Evolutionary conservation across 2,888 invertebrate species (phyloP), one percentile per base, ranked within the genome.

Genomic region (Pyrgus malvae): DNA sequence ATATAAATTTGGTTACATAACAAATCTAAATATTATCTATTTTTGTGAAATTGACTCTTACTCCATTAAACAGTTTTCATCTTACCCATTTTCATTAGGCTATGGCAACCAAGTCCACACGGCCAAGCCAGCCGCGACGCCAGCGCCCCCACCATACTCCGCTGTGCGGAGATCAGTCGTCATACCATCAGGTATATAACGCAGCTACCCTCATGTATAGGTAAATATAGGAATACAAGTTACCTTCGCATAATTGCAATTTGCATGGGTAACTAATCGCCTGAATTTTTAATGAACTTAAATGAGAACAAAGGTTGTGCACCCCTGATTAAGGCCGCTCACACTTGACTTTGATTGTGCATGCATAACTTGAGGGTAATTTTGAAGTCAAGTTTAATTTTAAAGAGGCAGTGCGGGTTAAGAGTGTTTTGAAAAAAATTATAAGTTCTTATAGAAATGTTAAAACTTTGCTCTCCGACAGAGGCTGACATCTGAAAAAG

Each of bases 121-220:
- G 68, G 93, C 92, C 48, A 95, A 95, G 83, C 95, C 94, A 4
- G 93, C 93, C 50, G 93, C 94, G 19, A 95, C 95, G 38, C 95
- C 95, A 21, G 95, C 95, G 57, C 95, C 95, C 48, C 95, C 95
- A 8, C 95, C 95, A 0, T 95, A 95, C 77, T 92, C 92, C 1
- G 78, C 90, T 0, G 71, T 85, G 0, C 70, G 90, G 54, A 88
- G 77, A 48, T 87, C 90, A 1, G 77, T 82, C 45, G 80, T 80
- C 41, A 63, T 80, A 58, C 83, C 86, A 6, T 64, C 82, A 77
- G 87, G 90, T 90, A 78, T 78, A 73, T 77, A 72, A 63, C 64
- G 62, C 63, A 69, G 68, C 64, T 61, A 65, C 49, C 31, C 31
- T 48, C 63, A 61, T 63, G 59, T 66, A 65, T 54, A 46, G 45